Base-by-base conservation (phyloP, 1,140 invertebrate genomes). In the Himalopsyche phryganea region DNA sequence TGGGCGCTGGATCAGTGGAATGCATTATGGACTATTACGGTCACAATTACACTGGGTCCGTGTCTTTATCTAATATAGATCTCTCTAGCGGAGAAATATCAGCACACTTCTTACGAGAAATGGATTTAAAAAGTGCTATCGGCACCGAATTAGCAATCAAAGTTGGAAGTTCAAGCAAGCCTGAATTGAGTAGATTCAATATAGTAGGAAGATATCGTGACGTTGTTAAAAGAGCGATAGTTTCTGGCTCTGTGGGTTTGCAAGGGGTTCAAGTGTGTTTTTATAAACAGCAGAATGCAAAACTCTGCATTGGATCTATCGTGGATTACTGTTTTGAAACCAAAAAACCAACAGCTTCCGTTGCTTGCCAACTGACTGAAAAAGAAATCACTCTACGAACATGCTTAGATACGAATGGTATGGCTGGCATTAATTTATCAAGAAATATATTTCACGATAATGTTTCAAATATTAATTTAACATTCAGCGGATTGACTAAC, bases 221-320 rank as follows among this genome's bases (percentile, higher is more conserved):
- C 23, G 36, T 40, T 7, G 18, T 14, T 6, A 19, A 45, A 10
- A 40, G 53, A 10, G 28, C 40, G 19, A 33, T 51, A 2, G 11
- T 58, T 6, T 58, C 63, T 10, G 54, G 54, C 5, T 54, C 63
- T 11, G 14, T 65, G 11, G 50, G 54, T 11, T 36, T 33, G 7
- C 44, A 53, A 44, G 63, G 63, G 4, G 10, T 57, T 7, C 63
- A 65, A 42, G 7, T 61, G 1, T 65, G 63, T 47, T 28, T 61
- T 1, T 50, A 18, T 38, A 61, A 65, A 19, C 14, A 49, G 23
- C 40, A 61, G 11, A 32, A 42, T n/a, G 19, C 18, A n/a, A 48
- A 65, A 14, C 13, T 65, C 6, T 46, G 40, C 20, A 14, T 65
- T 1, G 63, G 50, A 20, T 52, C 54, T 15, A 58, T 58, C 33